Conservation (phyloP, 2,797 vertebrate genomes). For the Streptopelia turtur region DNA sequence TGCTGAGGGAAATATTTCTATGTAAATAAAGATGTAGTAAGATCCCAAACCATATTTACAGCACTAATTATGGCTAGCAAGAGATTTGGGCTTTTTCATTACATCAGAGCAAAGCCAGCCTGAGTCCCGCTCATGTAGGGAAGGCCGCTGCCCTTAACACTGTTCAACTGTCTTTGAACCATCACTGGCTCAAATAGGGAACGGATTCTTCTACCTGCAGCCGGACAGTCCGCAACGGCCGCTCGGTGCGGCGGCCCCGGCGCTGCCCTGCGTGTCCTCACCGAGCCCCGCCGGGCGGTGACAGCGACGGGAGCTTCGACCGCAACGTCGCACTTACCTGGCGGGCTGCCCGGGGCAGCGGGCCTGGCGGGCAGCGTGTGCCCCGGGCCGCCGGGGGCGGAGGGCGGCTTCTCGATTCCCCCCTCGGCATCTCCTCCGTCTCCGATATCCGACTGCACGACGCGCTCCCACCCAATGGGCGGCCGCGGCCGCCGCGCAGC, state of each 20-base stretch:
- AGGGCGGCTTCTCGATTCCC: background rate
- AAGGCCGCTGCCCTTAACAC: accelerated
- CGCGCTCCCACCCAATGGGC: background rate
- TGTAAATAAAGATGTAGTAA: background rate
- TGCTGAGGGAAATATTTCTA: background rate
- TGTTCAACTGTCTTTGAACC: accelerated
- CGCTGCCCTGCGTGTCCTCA: background rate
- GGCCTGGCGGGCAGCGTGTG: no score
- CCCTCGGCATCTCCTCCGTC: background rate
- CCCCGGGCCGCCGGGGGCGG: background rate
- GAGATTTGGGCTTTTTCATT: background rate
- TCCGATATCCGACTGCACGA: background rate
- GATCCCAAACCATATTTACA: accelerated
- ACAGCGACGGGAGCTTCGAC: background rate
- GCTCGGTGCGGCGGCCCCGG: background rate
- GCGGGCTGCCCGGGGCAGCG: background rate
- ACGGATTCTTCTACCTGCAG: accelerated
- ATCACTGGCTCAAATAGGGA: accelerated
- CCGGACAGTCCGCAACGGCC: background rate
- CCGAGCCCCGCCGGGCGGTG: background rate
- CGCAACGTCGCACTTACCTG: background rate
- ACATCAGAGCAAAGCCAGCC: accelerated
- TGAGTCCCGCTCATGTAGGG: background rate
- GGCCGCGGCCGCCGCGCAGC: background rate
- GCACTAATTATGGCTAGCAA: accelerated